phyloP scores from a whole-genome alignment of 2,888 invertebrate genomes.

The Callinectes sapidus region DNA sequence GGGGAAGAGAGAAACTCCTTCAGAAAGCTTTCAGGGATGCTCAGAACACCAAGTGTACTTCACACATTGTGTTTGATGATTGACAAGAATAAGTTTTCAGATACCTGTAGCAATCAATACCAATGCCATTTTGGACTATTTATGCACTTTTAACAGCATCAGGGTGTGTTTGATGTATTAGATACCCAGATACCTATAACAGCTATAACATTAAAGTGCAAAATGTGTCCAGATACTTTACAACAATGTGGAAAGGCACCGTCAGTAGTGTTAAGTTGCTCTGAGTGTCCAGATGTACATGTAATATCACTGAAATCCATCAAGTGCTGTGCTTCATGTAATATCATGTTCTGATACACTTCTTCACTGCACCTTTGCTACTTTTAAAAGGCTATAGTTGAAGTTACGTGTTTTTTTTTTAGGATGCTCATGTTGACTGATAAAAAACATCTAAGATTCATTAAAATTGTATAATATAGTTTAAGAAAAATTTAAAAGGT shows the following conservation, averaged over 20 bases:
- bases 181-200: not conserved
- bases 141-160: not conserved
- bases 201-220: not conserved
- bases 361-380: too few relatives aligned
- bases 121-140: not conserved
- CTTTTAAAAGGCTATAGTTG: too few relatives aligned
- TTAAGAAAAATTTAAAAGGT: too few relatives aligned
- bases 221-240: too few relatives aligned
- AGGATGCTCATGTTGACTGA: too few relatives aligned
- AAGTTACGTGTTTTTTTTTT: too few relatives aligned
- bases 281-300: not conserved
- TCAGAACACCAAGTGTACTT: constrained; percentile 38
- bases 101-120: not conserved
- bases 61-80: constrained; percentile 62
- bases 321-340: not conserved
- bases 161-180: not conserved
- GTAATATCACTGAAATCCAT: not conserved
- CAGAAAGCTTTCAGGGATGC: constrained; percentile 58
- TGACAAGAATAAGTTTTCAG: constrained; percentile 24
- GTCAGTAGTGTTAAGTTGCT: not conserved
- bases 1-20: constrained; percentile 62
- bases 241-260: too few relatives aligned
- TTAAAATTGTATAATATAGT: too few relatives aligned
- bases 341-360: not conserved
- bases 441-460: too few relatives aligned